A percentile compares a stretch with the other conserved stretches of the same genome.
Evolutionary conservation across 2,797 vertebrate species (phyloP).

Genomic region (Cyprinodon diabolis): DNA sequence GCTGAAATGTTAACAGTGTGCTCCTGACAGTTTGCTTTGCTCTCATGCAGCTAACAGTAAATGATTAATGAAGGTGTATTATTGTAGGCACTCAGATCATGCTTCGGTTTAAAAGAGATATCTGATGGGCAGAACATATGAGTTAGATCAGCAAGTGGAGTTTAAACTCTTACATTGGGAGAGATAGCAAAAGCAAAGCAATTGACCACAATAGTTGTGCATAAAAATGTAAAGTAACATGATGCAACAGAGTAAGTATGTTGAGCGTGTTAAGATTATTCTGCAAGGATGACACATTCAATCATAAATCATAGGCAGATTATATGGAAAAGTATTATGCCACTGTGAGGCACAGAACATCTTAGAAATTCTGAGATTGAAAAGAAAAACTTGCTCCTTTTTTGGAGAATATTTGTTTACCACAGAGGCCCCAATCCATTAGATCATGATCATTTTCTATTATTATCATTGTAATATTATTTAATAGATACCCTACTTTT

Average conservation of each 20-base stretch:
- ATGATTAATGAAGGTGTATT: slow-evolving; percentile 18
- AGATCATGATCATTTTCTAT: neutral
- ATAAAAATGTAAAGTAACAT: neutral
- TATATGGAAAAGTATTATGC: no score
- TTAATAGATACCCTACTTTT: neutral
- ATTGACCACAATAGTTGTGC: neutral
- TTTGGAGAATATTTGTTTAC: no score
- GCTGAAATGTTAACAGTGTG: neutral
- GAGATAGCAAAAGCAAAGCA: neutral
- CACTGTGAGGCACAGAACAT: no score
- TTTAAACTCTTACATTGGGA: neutral
- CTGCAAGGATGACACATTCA: no score
- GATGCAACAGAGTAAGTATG: no score
- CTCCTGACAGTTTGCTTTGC: neutral
- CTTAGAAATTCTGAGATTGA: no score
- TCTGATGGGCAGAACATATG: neutral
- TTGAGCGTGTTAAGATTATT: no score
- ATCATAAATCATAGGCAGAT: no score
- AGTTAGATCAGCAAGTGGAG: neutral
- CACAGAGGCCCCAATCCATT: no score
- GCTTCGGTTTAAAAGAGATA: neutral
- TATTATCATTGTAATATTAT: neutral
- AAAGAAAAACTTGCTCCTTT: no score
- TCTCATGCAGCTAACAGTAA: slow-evolving; percentile 10
- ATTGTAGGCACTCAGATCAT: neutral